These are phyloP conservation scores for Oceanodroma tethys DNA, from an alignment of 2,113 vertebrate genomes.

Conservation along the genomic window DNA sequence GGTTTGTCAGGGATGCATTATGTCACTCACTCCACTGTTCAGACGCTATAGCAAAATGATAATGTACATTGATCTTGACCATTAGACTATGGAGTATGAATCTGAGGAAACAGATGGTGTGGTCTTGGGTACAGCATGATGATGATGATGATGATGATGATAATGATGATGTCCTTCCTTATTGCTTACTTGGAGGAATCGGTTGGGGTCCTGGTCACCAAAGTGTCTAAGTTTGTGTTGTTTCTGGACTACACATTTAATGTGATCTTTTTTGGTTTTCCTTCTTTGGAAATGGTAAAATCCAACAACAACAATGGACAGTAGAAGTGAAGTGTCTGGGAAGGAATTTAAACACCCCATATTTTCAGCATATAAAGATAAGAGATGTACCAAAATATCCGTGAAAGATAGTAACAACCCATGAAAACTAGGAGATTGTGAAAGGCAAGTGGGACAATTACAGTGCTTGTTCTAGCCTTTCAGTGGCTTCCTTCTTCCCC, in stretches of 20 bases:
- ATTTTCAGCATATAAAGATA: background rate
- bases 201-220: background rate
- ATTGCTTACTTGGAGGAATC: background rate
- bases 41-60: background rate
- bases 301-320: background rate
- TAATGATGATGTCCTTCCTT: slow-evolving; percentile 4
- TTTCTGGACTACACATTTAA: background rate
- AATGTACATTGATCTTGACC: background rate
- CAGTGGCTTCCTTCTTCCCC: background rate
- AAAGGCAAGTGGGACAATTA: background rate
- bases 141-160: background rate
- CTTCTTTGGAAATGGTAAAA: background rate
- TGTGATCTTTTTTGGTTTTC: background rate
- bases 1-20: background rate
- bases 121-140: background rate
- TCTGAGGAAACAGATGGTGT: background rate
- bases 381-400: background rate
- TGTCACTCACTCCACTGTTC: background rate
- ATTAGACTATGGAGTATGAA: background rate
- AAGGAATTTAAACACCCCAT: background rate
- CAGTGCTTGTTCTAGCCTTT: background rate
- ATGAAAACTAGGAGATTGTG: background rate
- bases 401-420: background rate
- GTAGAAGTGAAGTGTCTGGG: background rate
- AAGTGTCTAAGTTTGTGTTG: background rate